Evolutionary conservation across 2,113 vertebrate species (phyloP).

Genomic region (Percina caprodes): DNA sequence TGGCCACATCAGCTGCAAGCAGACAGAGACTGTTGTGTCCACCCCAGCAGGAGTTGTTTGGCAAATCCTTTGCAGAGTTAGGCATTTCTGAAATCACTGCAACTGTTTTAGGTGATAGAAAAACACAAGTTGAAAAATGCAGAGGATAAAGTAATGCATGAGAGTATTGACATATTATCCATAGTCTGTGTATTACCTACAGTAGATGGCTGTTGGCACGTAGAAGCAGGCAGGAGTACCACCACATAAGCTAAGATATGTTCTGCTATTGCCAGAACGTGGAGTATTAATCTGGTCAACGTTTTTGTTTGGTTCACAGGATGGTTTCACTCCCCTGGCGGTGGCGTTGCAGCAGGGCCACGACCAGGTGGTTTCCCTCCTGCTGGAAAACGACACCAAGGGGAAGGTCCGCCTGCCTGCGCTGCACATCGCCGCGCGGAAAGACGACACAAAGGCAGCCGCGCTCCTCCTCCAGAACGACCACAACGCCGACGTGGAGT

Average conservation of each 20-base stretch:
- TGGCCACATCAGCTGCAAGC: no score
- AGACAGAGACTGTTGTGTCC: not conserved
- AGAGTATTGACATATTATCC: not conserved
- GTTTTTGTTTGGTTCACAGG: constrained; percentile 80
- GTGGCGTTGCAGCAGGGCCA: constrained; percentile 98
- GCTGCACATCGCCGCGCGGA: constrained; percentile 96
- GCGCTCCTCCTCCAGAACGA: constrained; percentile 96
- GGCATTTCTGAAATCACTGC: not conserved
- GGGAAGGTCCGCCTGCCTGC: constrained; percentile 97
- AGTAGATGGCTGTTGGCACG: no score
- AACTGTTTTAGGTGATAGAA: not conserved
- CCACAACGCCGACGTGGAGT: constrained; percentile 97
- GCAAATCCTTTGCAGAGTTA: not conserved
- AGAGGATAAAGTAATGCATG: not conserved
- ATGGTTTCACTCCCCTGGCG: constrained; percentile 97
- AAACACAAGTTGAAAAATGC: not conserved
- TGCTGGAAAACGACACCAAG: constrained; percentile 98
- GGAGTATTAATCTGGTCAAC: not conserved
- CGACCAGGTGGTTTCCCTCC: constrained; percentile 96
- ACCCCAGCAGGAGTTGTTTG: no score
- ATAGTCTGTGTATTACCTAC: no score
- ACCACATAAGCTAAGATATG: no score
- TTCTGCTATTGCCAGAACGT: not conserved
- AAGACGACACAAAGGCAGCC: constrained; percentile 97
- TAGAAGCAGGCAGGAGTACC: no score